phyloP scores from a whole-genome alignment of 2,797 vertebrate genomes.

The Paratrypauchen microcephalus region DNA sequence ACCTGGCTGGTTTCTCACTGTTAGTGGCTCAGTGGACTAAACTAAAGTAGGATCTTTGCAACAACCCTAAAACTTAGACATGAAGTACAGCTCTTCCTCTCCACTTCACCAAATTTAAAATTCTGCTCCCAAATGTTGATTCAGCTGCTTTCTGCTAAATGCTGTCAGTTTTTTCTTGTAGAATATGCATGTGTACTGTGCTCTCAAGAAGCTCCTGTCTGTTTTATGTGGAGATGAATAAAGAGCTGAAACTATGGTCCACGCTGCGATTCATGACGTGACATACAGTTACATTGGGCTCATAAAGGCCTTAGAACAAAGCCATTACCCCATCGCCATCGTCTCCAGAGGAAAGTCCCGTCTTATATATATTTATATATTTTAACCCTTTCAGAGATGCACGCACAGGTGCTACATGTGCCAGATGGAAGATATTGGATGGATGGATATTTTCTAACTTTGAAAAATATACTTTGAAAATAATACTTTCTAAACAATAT shows the following conservation, averaged over 20 bases:
- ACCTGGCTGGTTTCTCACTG: conserved; percentile 9
- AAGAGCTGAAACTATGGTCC: conserved; percentile 6
- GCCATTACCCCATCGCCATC: conserved; percentile 5
- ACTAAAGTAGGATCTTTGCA: conserved; percentile 5
- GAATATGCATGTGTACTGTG: conserved; percentile 27
- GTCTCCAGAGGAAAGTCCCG: neutral
- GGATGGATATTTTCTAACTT: neutral
- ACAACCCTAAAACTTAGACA: conserved; percentile 25
- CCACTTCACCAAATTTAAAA: conserved; percentile 29
- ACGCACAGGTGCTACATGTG: neutral
- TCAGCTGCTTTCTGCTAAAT: conserved; percentile 27
- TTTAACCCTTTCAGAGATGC: conserved; percentile 6
- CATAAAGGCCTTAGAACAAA: neutral
- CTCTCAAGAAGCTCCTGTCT: neutral
- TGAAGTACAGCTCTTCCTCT: conserved; percentile 26
- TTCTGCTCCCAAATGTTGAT: conserved; percentile 31
- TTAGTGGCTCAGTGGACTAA: conserved; percentile 22
- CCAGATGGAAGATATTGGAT: neutral
- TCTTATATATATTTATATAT: too few relatives aligned
- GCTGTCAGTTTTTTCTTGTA: conserved; percentile 16
- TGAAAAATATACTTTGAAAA: too few relatives aligned
- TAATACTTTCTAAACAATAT: too few relatives aligned
- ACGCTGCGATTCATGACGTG: conserved; percentile 17
- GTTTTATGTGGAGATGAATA: conserved; percentile 5
- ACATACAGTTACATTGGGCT: conserved; percentile 6